Evolutionary conservation across 2,113 vertebrate species (phyloP).

Genomic region (Oryzias woworae): DNA sequence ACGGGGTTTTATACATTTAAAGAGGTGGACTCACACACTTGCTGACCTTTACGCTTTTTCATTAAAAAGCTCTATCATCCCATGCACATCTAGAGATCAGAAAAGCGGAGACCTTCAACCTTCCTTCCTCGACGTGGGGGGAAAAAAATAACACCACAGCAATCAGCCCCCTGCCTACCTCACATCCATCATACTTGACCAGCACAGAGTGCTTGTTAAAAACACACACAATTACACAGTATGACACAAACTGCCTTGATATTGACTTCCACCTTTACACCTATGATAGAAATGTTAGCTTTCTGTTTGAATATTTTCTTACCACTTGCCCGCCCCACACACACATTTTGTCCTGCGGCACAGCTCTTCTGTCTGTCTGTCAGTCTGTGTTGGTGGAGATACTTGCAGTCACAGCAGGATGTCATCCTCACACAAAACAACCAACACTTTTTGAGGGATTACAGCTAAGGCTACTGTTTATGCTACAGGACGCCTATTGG

Average conservation of each 20-base stretch:
- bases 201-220: constrained; percentile 25
- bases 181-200: constrained; percentile 51
- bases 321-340: neutral
- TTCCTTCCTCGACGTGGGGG: constrained; percentile 15
- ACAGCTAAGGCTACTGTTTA: no score
- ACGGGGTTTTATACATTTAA: constrained; percentile 5
- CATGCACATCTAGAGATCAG: constrained; percentile 38
- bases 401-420: constrained; percentile 19
- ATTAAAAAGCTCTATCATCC: constrained; percentile 49
- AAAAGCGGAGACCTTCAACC: constrained; percentile 48
- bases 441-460: neutral
- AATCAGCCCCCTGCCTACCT: constrained; percentile 56
- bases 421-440: constrained; percentile 23
- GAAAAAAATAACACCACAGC: constrained; percentile 9
- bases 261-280: neutral
- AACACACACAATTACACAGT: constrained; percentile 36
- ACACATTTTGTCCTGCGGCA: neutral
- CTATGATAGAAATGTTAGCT: neutral
- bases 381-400: neutral
- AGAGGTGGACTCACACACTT: constrained; percentile 4
- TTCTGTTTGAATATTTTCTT: neutral
- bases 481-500: no score
- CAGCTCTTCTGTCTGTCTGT: neutral
- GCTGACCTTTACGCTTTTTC: constrained; percentile 56
- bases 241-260: constrained; percentile 15